Evolutionary conservation across 2,797 vertebrate genomes (phyloP), one percentile per base, ranked within the genome.

Genomic region (Scleropages formosus): DNA sequence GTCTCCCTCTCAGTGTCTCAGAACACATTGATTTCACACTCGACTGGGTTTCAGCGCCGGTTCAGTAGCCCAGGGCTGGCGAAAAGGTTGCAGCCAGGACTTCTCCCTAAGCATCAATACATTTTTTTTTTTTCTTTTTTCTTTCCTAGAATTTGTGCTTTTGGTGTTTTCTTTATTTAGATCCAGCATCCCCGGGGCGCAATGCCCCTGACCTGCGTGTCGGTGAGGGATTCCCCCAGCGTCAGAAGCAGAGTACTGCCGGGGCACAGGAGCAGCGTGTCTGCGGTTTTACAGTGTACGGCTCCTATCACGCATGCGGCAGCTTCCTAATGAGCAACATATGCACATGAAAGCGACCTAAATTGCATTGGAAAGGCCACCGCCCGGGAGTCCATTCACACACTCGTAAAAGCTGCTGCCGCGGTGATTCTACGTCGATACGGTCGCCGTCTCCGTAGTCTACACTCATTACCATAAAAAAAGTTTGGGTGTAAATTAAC

Each of bases 11-110:
- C 75, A 24, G 74, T 24, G 51, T 69, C 49, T 69, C 59, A 24
- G 74, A 75, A 72, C 62, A 27, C 79, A 73, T 79, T 75, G 78
- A 80, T 79, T 78, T 75, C 82, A 83, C 83, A 80, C 81, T 82
- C 56, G 61, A 82, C 74, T 78, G 73, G 72, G 73, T 78, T 73
- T 69, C 73, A 53, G 75, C 74, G 20, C 65, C 76, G 74, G 64
- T 49, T 74, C 72, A 24, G 26, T 71, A 72, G 78, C 75, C 76
- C 61, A 69, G 67, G 66, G 71, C 64, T 49, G 56, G 16, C 65
- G 63, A 26, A 2, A 60, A 80, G 75, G 58, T 65, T 76, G 58
- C 61, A 56, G 75, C 70, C 31, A 72, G 24, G 56, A 49, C 71
- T 73, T 31, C 22, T 56, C 51, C 26, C 24, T 13, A 46, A n/a